These are phyloP conservation scores for Trachelus troglodyta DNA, from an alignment of 2,888 invertebrate genomes.

Conservation along the genomic window DNA sequence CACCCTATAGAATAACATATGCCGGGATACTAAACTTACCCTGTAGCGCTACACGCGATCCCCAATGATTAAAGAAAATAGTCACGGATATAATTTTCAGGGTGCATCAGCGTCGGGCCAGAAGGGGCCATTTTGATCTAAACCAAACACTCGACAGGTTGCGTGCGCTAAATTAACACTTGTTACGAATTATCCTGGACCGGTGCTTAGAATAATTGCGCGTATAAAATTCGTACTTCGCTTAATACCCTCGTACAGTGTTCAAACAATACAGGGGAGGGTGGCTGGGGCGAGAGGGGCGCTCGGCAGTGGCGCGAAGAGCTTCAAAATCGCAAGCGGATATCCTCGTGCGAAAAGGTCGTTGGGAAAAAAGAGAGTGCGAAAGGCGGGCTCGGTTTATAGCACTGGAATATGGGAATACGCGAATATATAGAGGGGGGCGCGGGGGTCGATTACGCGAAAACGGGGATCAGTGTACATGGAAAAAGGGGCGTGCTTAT, in stretches of 20 bases:
- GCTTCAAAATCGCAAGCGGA: background rate
- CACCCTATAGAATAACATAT: slow-evolving; percentile 38
- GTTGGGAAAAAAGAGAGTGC: background rate
- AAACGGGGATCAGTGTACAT: background rate
- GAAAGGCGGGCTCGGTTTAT: background rate
- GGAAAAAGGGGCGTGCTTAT: slow-evolving; percentile 30
- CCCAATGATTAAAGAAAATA: slow-evolving; percentile 39
- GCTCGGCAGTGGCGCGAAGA: background rate
- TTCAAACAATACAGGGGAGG: background rate
- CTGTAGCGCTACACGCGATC: slow-evolving; percentile 17
- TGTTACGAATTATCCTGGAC: slow-evolving; percentile 19
- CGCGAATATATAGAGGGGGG: background rate
- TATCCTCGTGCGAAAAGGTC: background rate
- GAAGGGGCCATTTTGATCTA: slow-evolving; percentile 16
- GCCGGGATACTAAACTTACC: slow-evolving; percentile 4
- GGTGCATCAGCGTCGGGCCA: background rate
- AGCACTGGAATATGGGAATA: background rate
- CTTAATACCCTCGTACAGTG: background rate
- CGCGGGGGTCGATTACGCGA: background rate
- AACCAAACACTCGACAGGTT: slow-evolving; percentile 58
- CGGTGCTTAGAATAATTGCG: slow-evolving; percentile 2
- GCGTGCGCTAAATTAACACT: slow-evolving; percentile 54
- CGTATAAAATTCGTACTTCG: background rate
- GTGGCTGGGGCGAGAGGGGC: background rate
- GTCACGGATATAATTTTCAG: slow-evolving; percentile 27